These are phyloP conservation scores for Epinotia brunnichana DNA, from an alignment of 2,888 invertebrate genomes.

Conservation along the genomic window DNA sequence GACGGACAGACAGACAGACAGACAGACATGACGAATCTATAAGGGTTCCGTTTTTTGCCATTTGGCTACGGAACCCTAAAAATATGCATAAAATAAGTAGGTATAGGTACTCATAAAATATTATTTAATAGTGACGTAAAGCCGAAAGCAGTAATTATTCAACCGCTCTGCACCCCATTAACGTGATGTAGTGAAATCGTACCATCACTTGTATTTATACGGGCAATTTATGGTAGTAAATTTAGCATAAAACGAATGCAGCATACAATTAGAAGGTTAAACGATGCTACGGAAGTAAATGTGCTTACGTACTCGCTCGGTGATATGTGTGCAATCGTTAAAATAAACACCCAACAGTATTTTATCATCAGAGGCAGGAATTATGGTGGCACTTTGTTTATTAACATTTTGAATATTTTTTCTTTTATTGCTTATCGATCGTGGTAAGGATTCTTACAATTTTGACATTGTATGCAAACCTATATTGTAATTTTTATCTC, in stretches of 20 bases:
- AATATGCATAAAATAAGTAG: neutral
- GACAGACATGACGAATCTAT: too few relatives aligned
- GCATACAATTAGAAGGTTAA: slow-evolving; percentile 15
- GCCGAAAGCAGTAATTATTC: slow-evolving; percentile 25
- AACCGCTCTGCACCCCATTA: slow-evolving; percentile 29
- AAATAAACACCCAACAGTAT: neutral
- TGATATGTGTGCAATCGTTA: neutral
- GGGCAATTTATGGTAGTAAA: slow-evolving; percentile 28
- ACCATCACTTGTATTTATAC: slow-evolving; percentile 6
- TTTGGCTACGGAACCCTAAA: too few relatives aligned
- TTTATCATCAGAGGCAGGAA: neutral
- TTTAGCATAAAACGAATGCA: slow-evolving; percentile 37
- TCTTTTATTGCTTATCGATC: too few relatives aligned
- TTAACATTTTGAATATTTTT: too few relatives aligned
- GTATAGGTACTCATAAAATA: too few relatives aligned
- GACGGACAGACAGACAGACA: too few relatives aligned
- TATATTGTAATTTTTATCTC: too few relatives aligned
- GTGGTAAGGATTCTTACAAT: too few relatives aligned
- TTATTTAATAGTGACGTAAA: slow-evolving; percentile 16
- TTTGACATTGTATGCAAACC: too few relatives aligned
- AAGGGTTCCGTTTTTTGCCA: too few relatives aligned
- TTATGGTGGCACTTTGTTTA: too few relatives aligned
- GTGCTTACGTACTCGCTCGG: slow-evolving; percentile 2
- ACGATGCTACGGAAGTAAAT: slow-evolving; percentile 10
- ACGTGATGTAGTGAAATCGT: slow-evolving; percentile 8